Evolutionary conservation across 2,888 invertebrate genomes (phyloP), one percentile per base, ranked within the genome.

Genomic region (Baronia brevicornis): DNA sequence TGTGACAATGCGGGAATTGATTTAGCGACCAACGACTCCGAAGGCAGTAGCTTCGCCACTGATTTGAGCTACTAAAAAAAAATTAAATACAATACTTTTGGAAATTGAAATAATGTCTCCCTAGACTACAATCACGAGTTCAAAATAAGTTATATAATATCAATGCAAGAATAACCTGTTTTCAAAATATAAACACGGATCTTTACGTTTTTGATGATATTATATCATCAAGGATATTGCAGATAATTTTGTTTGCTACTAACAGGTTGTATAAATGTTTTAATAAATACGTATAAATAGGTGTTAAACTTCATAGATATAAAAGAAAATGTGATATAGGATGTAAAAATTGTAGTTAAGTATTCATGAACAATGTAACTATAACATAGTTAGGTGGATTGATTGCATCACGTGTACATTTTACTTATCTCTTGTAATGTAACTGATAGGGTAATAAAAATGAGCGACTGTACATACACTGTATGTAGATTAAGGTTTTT

Each of bases 261-360:
- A 30, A 22, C n/a, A n/a, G 36, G 30, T 36, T 36, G 27, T 36
- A 30, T 27, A 36, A 20, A 17, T 32, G 32, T 32, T 32, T 24
- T 25, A 30, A n/a, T 28, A n/a, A n/a, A n/a, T n/a, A 28, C 6
- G 21, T 32, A 32, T 25, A 29, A 24, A 42, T 44, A 48, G 37
- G 48, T 39, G 48, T 56, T 31, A 36, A 48, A 38, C 29, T 47
- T 32, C 56, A 49, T 74, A 77, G 74, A 47, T 60, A 67, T 73
- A 73, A 74, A 73, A 75, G 71, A 69, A 79, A 82, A 80, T 82
- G 84, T 84, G 84, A 84, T 84, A 84, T 84, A 84, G 80, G 65
- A 67, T 82, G 84, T 84, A 82, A 80, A 82, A 78, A 75, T 50
- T 51, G 55, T 67, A 64, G 51, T 25, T 72, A 79, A 79, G 70